Evolutionary conservation across 2,797 vertebrate genomes (phyloP), one percentile per base, ranked within the genome.

Genomic region (Apogon hyalosoma): DNA sequence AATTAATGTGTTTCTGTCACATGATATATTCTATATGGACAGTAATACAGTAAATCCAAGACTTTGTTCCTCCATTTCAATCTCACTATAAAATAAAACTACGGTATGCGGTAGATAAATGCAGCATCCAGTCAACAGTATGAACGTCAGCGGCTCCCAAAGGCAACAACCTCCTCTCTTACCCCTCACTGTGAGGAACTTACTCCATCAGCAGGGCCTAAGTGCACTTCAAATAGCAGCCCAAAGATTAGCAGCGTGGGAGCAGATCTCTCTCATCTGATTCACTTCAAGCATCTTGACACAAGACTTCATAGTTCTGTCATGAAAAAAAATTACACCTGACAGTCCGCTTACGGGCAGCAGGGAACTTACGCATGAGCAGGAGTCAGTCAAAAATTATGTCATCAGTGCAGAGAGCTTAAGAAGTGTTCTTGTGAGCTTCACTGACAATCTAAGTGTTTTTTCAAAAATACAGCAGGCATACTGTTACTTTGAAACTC

Each of bases 201-300:
- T 71, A 77, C 60, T 77, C 72, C 75, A 91, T 87, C 87, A 88
- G 82, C 79, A 74, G 67, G 71, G 53, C 68, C 64, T 79, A 76
- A 90, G 83, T 84, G 75, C 78, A 81, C 82, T 86, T 88, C 75
- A 88, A 87, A 90, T 63, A 81, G 53, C 88, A 62, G 69, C 77
- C 83, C 66, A 64, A 82, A 86, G 78, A 87, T 83, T 78, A 83
- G 73, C 61, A 24, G 61, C 54, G 4, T 79, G 76, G 71, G 78
- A 84, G 73, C 73, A 75, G 69, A 77, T 82, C 61, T 82, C 69
- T 77, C 78, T 73, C 73, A 67, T 45, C 66, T 69, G 64, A 80
- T 81, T 52, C 73, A 71, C 84, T 88, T 90, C 69, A 83, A 83
- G 65, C 69, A 71, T 84, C 77, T 86, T 86, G 78, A 87, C 80